Evolutionary conservation across 2,888 invertebrate genomes (phyloP).

Genomic region (Unio delphinus): DNA sequence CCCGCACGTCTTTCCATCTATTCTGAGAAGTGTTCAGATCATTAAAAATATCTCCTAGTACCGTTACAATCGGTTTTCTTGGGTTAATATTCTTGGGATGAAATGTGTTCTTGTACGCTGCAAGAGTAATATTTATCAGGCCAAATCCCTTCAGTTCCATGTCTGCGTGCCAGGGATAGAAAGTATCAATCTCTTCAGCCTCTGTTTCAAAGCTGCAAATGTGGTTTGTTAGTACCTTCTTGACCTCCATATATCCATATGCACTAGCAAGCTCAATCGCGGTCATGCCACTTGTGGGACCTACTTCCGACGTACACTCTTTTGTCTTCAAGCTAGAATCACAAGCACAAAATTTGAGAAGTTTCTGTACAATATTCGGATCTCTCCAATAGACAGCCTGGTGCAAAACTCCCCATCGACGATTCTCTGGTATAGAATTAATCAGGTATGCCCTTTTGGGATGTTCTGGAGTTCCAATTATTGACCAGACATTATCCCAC

Average conservation of each 20-base stretch:
- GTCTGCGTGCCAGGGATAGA: slow-evolving; percentile 2
- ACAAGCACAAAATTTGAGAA: slow-evolving; percentile 7
- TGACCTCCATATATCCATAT: slow-evolving; percentile 6
- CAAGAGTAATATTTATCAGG: slow-evolving; percentile 26
- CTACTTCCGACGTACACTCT: slow-evolving; percentile 10
- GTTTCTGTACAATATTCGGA: slow-evolving; percentile 1
- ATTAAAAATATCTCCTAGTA: slow-evolving; percentile 25
- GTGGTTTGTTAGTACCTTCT: not conserved
- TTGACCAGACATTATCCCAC: slow-evolving; percentile 8
- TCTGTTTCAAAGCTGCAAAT: too few species aligned
- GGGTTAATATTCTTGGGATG: slow-evolving; percentile 24
- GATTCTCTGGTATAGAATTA: slow-evolving; percentile 11
- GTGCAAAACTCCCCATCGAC: too few species aligned
- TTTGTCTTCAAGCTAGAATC: slow-evolving; percentile 11
- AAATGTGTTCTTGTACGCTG: slow-evolving; percentile 34
- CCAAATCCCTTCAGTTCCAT: slow-evolving; percentile 16
- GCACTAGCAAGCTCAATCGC: slow-evolving; percentile 12
- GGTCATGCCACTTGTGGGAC: slow-evolving; percentile 9
- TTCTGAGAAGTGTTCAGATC: slow-evolving; percentile 15
- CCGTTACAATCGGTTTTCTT: slow-evolving; percentile 12
- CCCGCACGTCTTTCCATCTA: slow-evolving; percentile 11
- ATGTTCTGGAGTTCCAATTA: slow-evolving; percentile 8
- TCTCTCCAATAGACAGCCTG: too few species aligned
- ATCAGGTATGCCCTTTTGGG: slow-evolving; percentile 5
- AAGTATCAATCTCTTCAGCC: slow-evolving; percentile 15